These are phyloP conservation scores for Petromus typicus DNA, from an alignment of 2,113 vertebrate genomes.

Conservation along the genomic window DNA sequence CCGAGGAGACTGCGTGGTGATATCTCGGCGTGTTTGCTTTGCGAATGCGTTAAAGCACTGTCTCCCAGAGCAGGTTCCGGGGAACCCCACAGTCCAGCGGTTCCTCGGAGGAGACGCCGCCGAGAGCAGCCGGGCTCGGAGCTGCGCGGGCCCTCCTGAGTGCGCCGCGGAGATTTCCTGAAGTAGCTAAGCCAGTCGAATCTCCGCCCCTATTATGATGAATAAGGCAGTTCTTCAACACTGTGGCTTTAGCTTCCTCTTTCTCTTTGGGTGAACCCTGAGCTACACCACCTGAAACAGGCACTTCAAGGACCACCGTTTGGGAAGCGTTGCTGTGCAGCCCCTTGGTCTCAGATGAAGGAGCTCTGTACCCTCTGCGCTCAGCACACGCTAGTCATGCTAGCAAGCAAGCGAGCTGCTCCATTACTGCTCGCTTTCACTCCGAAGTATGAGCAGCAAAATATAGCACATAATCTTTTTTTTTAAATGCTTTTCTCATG, in stretches of 20 bases:
- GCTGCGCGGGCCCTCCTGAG: not conserved
- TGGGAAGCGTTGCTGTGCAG: constrained; percentile 73
- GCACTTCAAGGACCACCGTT: constrained; percentile 35
- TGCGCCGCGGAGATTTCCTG: not conserved
- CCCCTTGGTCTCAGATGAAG: not conserved
- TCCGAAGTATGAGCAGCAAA: constrained; percentile 88
- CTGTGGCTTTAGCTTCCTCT: not conserved
- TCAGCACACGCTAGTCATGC: not conserved
- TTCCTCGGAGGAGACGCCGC: not conserved
- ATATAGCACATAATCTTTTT: constrained; percentile 82
- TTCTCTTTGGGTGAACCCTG: not conserved
- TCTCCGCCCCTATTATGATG: not conserved
- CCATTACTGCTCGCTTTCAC: constrained; percentile 54
- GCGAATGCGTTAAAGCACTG: constrained; percentile 60
- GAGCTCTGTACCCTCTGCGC: not conserved
- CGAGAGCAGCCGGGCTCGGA: not conserved
- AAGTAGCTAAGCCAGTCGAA: not conserved
- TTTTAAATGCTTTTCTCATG: constrained; percentile 86
- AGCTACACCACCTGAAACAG: not conserved
- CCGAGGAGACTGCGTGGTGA: constrained; percentile 61
- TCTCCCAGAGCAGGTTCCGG: constrained; percentile 69
- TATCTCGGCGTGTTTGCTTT: constrained; percentile 66
- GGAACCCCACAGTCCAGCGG: not conserved
- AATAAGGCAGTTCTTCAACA: not conserved
- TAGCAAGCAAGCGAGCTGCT: constrained; percentile 48